Conservation (phyloP, 1,140 invertebrate genomes). For the Battus philenor region DNA sequence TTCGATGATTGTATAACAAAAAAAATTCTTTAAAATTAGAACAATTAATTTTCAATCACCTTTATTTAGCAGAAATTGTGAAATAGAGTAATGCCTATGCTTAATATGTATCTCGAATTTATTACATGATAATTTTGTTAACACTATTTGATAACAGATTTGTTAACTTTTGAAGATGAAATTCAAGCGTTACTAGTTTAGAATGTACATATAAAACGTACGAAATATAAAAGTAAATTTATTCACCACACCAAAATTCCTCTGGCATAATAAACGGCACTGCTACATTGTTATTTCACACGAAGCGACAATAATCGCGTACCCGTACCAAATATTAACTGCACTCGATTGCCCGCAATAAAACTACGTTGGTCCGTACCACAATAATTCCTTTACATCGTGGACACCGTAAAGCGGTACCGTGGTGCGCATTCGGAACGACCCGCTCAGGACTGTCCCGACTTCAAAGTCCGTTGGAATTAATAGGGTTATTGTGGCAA, state of each 20-base stretch:
- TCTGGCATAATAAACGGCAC: not conserved
- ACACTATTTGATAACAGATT: too few relatives aligned
- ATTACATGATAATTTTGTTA: too few relatives aligned
- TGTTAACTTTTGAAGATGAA: too few relatives aligned
- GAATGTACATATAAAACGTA: too few relatives aligned
- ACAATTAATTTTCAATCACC: too few relatives aligned
- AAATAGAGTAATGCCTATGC: too few relatives aligned
- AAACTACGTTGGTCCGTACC: conserved; percentile 19
- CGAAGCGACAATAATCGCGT: conserved; percentile 11
- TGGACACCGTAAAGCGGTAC: conserved; percentile 38
- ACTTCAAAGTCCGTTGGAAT: conserved; percentile 58
- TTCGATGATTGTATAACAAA: too few relatives aligned
- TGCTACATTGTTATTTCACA: conserved; percentile 9
- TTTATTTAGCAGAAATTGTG: too few relatives aligned
- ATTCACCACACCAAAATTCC: not conserved
- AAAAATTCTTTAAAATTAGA: too few relatives aligned
- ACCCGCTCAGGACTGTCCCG: conserved; percentile 23
- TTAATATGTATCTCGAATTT: too few relatives aligned
- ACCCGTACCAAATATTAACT: conserved; percentile 10
- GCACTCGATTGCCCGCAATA: conserved; percentile 14
- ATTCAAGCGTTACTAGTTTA: too few relatives aligned
- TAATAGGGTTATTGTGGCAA: conserved; percentile 72
- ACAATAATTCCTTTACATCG: conserved; percentile 23
- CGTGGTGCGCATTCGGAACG: conserved; percentile 29
- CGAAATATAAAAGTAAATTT: too few relatives aligned